Conservation (phyloP, 2,113 vertebrate genomes). For the Cyanoramphus novaezelandiae region DNA sequence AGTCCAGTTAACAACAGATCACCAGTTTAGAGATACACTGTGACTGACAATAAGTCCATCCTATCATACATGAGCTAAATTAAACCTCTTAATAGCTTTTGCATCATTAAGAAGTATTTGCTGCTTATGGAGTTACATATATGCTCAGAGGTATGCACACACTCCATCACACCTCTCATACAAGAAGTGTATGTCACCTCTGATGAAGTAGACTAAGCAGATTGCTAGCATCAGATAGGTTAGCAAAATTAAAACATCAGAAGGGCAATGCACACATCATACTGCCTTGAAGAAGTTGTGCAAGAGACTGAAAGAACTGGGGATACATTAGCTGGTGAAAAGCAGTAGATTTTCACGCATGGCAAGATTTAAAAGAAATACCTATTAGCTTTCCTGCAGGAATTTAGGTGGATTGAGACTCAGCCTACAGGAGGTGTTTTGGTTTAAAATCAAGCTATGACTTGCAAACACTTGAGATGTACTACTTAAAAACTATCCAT, state of each 20-base stretch:
- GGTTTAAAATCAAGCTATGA: neutral
- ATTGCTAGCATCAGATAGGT: neutral
- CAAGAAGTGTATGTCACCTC: neutral
- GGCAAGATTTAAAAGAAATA: neutral
- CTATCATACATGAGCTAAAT: neutral
- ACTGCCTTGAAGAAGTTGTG: neutral
- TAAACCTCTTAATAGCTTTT: neutral
- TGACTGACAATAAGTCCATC: neutral
- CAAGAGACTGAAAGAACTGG: neutral
- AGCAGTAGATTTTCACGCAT: neutral
- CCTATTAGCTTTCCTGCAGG: neutral
- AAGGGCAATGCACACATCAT: neutral
- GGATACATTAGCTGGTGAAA: neutral
- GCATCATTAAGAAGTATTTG: neutral
- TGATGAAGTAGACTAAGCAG: neutral
- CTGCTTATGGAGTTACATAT: neutral
- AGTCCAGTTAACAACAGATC: neutral
- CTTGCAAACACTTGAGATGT: neutral
- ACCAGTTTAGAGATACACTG: neutral
- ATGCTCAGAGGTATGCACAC: too few relatives aligned
- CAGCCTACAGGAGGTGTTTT: neutral
- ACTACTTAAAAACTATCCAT: neutral
- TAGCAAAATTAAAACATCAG: neutral
- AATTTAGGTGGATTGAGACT: neutral
- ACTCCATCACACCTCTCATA: neutral